phyloP scores from a whole-genome alignment of 1,140 invertebrate genomes.

The Mercenaria mercenaria region DNA sequence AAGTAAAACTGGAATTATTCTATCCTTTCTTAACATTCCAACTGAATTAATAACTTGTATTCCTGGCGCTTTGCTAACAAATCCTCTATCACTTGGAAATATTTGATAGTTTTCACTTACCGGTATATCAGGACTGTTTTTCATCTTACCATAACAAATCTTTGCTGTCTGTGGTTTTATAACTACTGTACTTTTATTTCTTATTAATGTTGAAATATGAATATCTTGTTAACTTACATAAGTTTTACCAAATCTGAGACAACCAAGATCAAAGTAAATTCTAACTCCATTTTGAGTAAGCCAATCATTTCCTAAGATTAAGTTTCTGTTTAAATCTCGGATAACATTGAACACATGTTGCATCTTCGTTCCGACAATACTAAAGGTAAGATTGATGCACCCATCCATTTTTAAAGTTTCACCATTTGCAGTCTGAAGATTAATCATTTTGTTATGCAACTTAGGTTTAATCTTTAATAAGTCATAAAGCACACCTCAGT shows the following conservation, averaged over 20 bases:
- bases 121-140: neutral
- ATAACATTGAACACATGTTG: slow-evolving; percentile 55
- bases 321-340: slow-evolving; percentile 46
- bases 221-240: slow-evolving; percentile 65
- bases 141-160: slow-evolving; percentile 21
- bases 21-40: neutral
- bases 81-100: neutral
- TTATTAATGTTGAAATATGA: slow-evolving; percentile 39
- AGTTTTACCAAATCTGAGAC: slow-evolving; percentile 25
- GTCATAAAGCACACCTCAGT: slow-evolving; percentile 29
- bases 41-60: slow-evolving; percentile 56
- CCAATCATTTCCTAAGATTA: slow-evolving; percentile 56
- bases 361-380: neutral
- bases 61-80: slow-evolving; percentile 45
- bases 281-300: slow-evolving; percentile 45
- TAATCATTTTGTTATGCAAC: neutral
- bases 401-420: slow-evolving; percentile 24
- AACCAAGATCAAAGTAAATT: slow-evolving; percentile 58
- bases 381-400: slow-evolving; percentile 11
- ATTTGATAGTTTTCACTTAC: neutral
- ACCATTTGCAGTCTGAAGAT: slow-evolving; percentile 2
- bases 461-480: slow-evolving; percentile 12
- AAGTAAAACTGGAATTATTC: slow-evolving; percentile 29
- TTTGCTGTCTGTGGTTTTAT: slow-evolving; percentile 50
- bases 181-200: neutral